Conservation (phyloP, 2,113 vertebrate genomes). For the Promerops cafer region DNA sequence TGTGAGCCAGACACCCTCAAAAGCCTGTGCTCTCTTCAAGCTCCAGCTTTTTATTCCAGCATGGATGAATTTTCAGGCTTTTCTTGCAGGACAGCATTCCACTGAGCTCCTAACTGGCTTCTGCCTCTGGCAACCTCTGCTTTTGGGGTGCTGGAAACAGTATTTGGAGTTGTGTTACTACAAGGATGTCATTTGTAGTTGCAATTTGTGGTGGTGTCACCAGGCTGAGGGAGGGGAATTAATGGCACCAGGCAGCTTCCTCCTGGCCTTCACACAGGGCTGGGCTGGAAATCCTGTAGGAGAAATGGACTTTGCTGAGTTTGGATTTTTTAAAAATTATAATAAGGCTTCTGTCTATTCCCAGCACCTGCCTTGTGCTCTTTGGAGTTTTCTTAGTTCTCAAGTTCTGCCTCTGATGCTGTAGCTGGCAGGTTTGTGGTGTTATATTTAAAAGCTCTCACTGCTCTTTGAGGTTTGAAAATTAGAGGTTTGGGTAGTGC, state of each 20-base stretch:
- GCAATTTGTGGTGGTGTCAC: background rate
- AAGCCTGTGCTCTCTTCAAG: background rate
- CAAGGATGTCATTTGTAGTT: background rate
- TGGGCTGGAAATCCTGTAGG: background rate
- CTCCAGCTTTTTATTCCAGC: background rate
- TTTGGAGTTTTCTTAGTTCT: background rate
- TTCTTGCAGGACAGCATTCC: background rate
- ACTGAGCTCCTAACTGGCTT: background rate
- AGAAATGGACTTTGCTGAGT: background rate
- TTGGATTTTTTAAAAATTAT: background rate
- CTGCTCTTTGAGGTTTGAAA: background rate
- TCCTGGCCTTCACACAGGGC: background rate
- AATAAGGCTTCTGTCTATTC: background rate
- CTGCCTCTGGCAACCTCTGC: background rate
- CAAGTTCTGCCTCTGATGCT: background rate
- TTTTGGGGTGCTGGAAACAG: background rate
- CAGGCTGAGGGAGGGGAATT: background rate
- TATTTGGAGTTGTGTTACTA: background rate
- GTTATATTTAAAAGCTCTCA: background rate
- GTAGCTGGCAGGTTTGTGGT: background rate
- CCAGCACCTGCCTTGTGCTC: background rate
- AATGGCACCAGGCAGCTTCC: background rate
- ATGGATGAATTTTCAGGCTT: background rate
- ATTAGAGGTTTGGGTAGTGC: background rate
- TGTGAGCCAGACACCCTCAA: background rate